These are phyloP conservation scores for Scomber japonicus DNA, from an alignment of 2,113 vertebrate species.

Conservation along the genomic window DNA sequence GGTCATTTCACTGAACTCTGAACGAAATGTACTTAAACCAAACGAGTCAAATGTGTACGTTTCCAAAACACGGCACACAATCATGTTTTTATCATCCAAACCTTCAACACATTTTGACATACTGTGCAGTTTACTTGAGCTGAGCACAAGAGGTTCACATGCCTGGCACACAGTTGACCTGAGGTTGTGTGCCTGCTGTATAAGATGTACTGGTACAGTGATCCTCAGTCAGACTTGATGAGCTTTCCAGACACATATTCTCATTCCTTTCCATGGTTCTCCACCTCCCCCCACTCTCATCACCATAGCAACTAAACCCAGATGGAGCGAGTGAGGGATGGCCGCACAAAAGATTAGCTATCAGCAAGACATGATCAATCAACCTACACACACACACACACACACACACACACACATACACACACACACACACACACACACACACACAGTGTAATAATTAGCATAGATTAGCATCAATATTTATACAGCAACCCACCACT, in stretches of 20 bases:
- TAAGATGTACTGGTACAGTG: conserved; percentile 42
- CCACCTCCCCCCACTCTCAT: conserved; percentile 71
- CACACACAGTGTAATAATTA: not conserved
- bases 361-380: conserved; percentile 62
- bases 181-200: not conserved
- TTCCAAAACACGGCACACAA: not conserved
- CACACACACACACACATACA: conserved; percentile 36
- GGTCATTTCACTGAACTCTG: conserved; percentile 28
- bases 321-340: conserved; percentile 75
- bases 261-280: conserved; percentile 77
- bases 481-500: conserved; percentile 18
- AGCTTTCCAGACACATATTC: conserved; percentile 77
- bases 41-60: not conserved
- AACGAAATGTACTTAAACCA: not conserved
- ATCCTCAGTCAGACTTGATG: conserved; percentile 69
- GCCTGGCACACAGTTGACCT: conserved; percentile 13
- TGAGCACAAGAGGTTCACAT: not conserved
- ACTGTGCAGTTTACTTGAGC: not conserved
- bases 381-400: conserved; percentile 31
- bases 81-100: not conserved
- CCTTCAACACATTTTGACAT: not conserved
- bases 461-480: conserved; percentile 32
- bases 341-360: conserved; percentile 77
- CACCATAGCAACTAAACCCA: conserved; percentile 85
- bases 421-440: conserved; percentile 32